Evolutionary conservation across 2,888 invertebrate genomes (phyloP), one percentile per base, ranked within the genome.

Genomic region (Diaprepes abbreviatus): DNA sequence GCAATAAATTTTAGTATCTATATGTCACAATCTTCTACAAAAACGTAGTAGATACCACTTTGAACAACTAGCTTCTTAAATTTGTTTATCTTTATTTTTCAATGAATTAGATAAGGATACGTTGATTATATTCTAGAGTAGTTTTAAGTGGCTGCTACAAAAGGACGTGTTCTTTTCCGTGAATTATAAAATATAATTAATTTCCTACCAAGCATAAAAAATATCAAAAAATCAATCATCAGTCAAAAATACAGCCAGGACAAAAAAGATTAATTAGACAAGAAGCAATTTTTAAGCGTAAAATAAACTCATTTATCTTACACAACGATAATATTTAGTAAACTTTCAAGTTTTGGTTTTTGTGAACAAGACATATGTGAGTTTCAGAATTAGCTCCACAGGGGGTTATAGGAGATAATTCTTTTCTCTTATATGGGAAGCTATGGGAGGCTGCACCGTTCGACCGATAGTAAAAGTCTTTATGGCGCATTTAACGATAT

Each of bases 221-320:
- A 50, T 16, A 54, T 55, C 33, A 24, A 14, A 14, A 43, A 65
- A 65, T 65, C 65, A 50, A 63, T 63, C 62, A 63, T 52, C 19
- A 40, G 52, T 35, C 52, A 48, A 16, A 31, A 35, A 31, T 12
- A 28, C 4, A 36, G 35, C n/a, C 43, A 31, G 12, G 38, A 38
- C 10, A 63, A 74, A 63, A 66, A 72, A 74, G 74, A 74, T 74
- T 74, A 74, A 74, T 74, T 69, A 45, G 68, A 63, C 72, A 68
- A 66, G 63, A 62, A 52, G 64, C 66, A 68, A 71, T 71, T 69
- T 69, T 69, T 70, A 69, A 71, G 70, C 71, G 68, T 60, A 65
- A 68, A 63, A 63, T 63, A 60, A 60, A 36, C 65, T 60, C 74
- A 74, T 74, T 72, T 69, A 74, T 74, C 74, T 72, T 72, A 57